Evolutionary conservation across 53 echinoderm and acorn worm genomes (phyloP).

Genomic region (Stichopus horrens): DNA sequence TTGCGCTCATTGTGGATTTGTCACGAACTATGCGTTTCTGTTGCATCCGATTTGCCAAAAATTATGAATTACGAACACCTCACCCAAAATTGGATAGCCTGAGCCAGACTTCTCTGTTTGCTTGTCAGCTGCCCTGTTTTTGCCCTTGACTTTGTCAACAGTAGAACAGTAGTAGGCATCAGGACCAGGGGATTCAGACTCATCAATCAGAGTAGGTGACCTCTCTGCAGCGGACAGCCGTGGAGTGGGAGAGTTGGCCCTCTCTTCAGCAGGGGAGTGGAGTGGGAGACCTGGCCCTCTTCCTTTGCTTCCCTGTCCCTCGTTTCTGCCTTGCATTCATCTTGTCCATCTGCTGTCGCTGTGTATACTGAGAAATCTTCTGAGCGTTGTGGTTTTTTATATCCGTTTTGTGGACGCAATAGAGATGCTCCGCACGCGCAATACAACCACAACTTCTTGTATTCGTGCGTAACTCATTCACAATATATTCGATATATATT

Average conservation of each 20-base stretch:
- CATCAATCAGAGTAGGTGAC: neutral
- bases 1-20: no score
- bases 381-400: slow-evolving; percentile 16
- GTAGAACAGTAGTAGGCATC: slow-evolving; percentile 8
- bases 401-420: slow-evolving; percentile 16
- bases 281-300: neutral
- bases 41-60: no score
- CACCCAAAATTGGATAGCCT: no score
- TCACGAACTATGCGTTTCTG: no score
- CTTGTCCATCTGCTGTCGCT: slow-evolving; percentile 8
- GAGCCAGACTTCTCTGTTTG: slow-evolving; percentile 7
- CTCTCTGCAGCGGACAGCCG: neutral
- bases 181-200: slow-evolving; percentile 12
- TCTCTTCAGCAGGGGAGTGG: neutral
- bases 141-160: slow-evolving; percentile 20
- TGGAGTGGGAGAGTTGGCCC: slow-evolving; percentile 4
- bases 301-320: slow-evolving; percentile 4
- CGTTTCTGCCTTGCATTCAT: slow-evolving; percentile 7
- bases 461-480: slow-evolving; percentile 16
- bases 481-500: no score
- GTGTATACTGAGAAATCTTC: slow-evolving; percentile 16
- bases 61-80: no score
- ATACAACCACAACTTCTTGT: slow-evolving; percentile 11
- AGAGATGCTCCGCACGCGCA: slow-evolving; percentile 15
- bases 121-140: neutral